Conservation (phyloP, 2,888 invertebrate species). For the Nezara viridula region DNA sequence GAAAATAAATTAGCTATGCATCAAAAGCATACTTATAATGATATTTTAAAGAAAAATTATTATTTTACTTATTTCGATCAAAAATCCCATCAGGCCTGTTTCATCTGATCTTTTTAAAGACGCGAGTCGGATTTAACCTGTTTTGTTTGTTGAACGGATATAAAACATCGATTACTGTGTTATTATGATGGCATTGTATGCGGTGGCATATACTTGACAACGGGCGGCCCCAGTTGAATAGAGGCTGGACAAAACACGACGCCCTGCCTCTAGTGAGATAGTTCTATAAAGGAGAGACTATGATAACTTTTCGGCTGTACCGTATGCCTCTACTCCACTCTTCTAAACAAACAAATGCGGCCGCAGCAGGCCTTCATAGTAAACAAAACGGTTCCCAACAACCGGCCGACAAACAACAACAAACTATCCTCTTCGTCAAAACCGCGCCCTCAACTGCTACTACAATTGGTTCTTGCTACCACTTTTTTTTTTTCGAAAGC, state of each 20-base stretch:
- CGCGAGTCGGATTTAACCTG: not conserved
- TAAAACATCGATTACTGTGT: not conserved
- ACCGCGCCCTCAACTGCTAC: slow-evolving; percentile 26
- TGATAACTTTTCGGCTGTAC: slow-evolving; percentile 38
- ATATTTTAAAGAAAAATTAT: not conserved
- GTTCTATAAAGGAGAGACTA: slow-evolving; percentile 4
- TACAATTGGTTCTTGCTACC: not conserved
- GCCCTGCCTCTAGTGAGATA: not conserved
- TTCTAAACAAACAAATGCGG: slow-evolving; percentile 46
- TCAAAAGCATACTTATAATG: too few relatives aligned
- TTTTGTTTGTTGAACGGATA: not conserved
- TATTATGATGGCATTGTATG: not conserved
- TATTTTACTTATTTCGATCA: not conserved
- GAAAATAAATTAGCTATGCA: too few relatives aligned
- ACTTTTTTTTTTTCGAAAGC: slow-evolving; percentile 1
- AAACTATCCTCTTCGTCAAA: slow-evolving; percentile 49
- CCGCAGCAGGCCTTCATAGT: slow-evolving; percentile 49
- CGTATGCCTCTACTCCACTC: slow-evolving; percentile 42
- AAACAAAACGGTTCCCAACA: slow-evolving; percentile 44
- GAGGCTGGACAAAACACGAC: not conserved
- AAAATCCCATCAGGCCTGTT: not conserved
- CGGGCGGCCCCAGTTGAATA: not conserved
- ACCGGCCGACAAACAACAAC: slow-evolving; percentile 49
- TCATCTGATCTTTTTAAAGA: not conserved
- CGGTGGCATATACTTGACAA: not conserved